phyloP scores from a whole-genome alignment of 92 coral and sea anemone species.

The Umimayanthus chanpuru region DNA sequence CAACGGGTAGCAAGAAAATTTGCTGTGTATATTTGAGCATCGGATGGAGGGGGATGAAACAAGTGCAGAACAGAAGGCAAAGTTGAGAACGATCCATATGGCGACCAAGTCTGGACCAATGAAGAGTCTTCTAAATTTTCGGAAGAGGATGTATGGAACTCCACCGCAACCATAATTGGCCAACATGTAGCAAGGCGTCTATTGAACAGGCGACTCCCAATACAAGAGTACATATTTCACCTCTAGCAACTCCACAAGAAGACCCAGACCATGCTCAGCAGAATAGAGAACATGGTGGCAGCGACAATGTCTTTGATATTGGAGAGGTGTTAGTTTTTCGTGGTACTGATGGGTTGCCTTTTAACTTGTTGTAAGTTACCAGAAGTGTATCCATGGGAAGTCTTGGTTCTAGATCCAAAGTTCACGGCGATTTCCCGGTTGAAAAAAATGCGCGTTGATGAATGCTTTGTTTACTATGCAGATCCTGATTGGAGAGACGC shows the following conservation, averaged over 20 bases:
- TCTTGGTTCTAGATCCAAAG: conserved; percentile 55
- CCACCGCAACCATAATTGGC: conserved; percentile 33
- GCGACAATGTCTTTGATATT: conserved; percentile 47
- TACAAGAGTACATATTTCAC: conserved; percentile 43
- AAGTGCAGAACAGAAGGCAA: conserved; percentile 38
- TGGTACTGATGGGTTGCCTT: conserved; percentile 59
- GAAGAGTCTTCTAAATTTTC: conserved; percentile 41
- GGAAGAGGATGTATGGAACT: conserved; percentile 41
- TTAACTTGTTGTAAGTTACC: conserved; percentile 54
- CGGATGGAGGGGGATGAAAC: conserved; percentile 38
- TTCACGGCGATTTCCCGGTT: conserved; percentile 34
- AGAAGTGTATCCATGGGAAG: conserved; percentile 45
- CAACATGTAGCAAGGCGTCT: conserved; percentile 46
- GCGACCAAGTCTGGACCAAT: conserved; percentile 38
- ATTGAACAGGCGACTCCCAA: conserved; percentile 33
- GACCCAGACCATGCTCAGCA: conserved; percentile 41
- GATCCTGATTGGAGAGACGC: conserved; percentile 42
- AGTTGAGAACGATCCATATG: conserved; percentile 43
- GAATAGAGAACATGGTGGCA: conserved; percentile 20
- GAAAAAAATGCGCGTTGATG: conserved; percentile 2
- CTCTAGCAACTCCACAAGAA: conserved; percentile 36
- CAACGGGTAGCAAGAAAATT: conserved; percentile 31
- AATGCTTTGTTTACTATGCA: conserved; percentile 27
- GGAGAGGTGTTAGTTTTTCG: conserved; percentile 54
- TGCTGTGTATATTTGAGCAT: conserved; percentile 42